Evolutionary conservation across 2,888 invertebrate genomes (phyloP).

Genomic region (Caenorhabditis sinica): DNA sequence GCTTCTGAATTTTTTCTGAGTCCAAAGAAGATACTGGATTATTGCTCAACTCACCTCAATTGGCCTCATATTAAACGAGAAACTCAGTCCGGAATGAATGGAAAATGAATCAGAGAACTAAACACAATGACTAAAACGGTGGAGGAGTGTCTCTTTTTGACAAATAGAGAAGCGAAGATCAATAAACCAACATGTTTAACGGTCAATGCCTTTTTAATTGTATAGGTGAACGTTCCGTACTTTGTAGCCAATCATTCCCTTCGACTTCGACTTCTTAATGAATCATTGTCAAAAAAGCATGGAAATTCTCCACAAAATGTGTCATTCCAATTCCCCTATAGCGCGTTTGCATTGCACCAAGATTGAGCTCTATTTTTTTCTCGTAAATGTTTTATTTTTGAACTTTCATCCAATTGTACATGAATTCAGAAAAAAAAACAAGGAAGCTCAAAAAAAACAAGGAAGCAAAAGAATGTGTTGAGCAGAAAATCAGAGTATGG

Average conservation of each 20-base stretch:
- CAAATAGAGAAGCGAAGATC: conserved; percentile 23
- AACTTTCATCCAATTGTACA: conserved; percentile 23
- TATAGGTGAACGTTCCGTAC: not conserved
- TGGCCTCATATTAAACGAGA: conserved; percentile 12
- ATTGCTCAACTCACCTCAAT: conserved; percentile 2
- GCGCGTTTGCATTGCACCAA: not conserved
- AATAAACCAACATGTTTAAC: conserved; percentile 12
- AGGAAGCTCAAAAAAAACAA: conserved; percentile 24
- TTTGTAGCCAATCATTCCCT: not conserved
- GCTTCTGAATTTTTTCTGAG: conserved; percentile 21
- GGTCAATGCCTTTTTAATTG: not conserved
- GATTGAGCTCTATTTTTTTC: not conserved
- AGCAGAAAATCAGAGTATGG: conserved; percentile 12
- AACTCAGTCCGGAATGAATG: not conserved
- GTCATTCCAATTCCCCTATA: not conserved
- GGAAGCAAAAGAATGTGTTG: conserved; percentile 23
- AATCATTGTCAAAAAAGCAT: not conserved
- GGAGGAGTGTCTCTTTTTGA: not conserved
- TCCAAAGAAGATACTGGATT: not conserved
- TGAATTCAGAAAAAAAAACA: not conserved
- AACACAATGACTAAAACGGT: conserved; percentile 9
- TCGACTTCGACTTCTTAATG: not conserved
- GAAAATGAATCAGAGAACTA: not conserved
- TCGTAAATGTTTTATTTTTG: not conserved
- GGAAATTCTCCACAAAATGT: not conserved